phyloP scores from a whole-genome alignment of 2,888 invertebrate genomes.

The Dromius quadrimaculatus region DNA sequence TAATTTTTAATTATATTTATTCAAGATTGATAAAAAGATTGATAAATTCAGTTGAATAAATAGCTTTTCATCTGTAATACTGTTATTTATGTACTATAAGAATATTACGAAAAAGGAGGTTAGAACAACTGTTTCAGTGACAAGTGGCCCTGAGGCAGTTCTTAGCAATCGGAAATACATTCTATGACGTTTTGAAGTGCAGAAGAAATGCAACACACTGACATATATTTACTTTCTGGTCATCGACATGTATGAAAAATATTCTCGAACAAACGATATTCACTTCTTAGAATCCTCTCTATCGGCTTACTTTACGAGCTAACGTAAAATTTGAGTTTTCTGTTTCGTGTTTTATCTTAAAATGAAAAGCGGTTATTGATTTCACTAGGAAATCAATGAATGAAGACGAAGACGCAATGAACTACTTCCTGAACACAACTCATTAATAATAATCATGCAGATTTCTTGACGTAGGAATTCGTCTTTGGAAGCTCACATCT shows the following conservation, averaged over 20 bases:
- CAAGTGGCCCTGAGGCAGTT: slow-evolving; percentile 10
- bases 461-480: too few species aligned
- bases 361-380: slow-evolving; percentile 18
- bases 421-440: too few species aligned
- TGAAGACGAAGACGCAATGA: too few species aligned
- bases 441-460: too few species aligned
- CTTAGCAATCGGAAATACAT: slow-evolving; percentile 59
- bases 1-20: too few species aligned
- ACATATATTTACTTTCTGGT: slow-evolving; percentile 62
- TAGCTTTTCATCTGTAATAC: too few species aligned
- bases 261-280: slow-evolving; percentile 46
- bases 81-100: too few species aligned
- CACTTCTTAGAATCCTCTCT: slow-evolving; percentile 43
- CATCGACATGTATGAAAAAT: slow-evolving; percentile 50
- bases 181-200: slow-evolving; percentile 57
- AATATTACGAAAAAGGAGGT: slow-evolving; percentile 42
- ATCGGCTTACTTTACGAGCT: slow-evolving; percentile 38
- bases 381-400: too few species aligned
- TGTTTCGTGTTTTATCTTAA: slow-evolving; percentile 1
- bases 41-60: too few species aligned
- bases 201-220: slow-evolving; percentile 63
- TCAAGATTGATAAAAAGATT: too few species aligned
- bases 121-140: slow-evolving; percentile 50
- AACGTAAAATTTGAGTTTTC: slow-evolving; percentile 6
- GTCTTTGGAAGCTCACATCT: too few species aligned